A percentile compares a stretch with the other conserved stretches of the same genome.
Evolutionary conservation across 2,113 vertebrate species (phyloP).

Genomic region (Corythornis cristatus): DNA sequence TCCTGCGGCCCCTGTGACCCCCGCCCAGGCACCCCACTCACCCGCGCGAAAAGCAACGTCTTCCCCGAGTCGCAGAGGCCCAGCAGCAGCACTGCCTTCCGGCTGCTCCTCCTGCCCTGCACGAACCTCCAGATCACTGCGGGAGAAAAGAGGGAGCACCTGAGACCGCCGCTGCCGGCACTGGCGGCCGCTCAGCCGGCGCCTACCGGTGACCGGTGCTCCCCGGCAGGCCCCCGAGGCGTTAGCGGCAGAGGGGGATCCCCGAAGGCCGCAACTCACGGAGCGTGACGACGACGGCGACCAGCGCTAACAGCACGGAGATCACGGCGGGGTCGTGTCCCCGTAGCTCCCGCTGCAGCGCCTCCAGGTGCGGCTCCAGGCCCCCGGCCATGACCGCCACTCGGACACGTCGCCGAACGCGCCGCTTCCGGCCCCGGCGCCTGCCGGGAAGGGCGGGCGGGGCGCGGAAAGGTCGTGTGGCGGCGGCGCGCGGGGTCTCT

Average conservation of each 20-base stretch:
- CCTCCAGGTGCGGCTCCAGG: conserved; percentile 59
- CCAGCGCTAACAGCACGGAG: conserved; percentile 60
- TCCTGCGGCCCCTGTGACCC: background rate
- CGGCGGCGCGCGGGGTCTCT: fast-evolving
- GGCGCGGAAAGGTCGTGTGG: background rate
- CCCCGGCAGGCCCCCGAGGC: background rate
- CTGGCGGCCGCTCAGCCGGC: background rate
- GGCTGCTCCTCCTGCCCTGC: conserved; percentile 66
- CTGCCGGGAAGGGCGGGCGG: background rate
- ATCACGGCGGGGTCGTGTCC: conserved; percentile 41
- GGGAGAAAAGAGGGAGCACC: background rate
- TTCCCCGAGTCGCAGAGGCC: conserved; percentile 80
- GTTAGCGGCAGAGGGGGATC: background rate
- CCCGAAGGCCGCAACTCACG: conserved; percentile 43
- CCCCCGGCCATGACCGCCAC: background rate
- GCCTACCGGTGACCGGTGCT: background rate
- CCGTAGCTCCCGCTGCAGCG: conserved; percentile 58
- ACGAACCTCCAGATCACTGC: conserved; percentile 76
- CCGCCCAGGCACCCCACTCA: background rate
- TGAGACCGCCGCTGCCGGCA: background rate
- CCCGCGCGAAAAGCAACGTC: conserved; percentile 76
- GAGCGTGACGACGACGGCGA: conserved; percentile 67
- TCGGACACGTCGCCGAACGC: background rate
- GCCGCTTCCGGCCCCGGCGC: background rate
- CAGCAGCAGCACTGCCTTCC: conserved; percentile 75